Percentiles rank a stretch among this genome's conserved stretches.
phyloP scores from a whole-genome alignment of 2,888 invertebrate genomes.

The Diadegma fenestrale region DNA sequence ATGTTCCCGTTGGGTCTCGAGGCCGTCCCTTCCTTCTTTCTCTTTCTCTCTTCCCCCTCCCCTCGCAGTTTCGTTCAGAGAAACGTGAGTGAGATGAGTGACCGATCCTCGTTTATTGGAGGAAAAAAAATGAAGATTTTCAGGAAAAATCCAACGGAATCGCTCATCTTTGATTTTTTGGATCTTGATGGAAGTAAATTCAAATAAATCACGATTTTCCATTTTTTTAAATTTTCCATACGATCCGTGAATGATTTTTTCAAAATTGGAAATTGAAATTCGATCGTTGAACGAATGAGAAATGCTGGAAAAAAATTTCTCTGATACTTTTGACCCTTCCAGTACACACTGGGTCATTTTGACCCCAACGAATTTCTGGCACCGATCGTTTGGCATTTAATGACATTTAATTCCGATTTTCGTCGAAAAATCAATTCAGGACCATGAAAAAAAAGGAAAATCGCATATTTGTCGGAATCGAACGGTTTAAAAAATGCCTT shows the following conservation, averaged over 20 bases:
- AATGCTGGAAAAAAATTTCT: not conserved
- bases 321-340: not conserved
- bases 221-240: not conserved
- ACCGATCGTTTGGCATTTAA: no score
- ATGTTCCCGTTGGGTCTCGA: constrained; percentile 48
- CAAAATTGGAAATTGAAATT: not conserved
- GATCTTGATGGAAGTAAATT: not conserved
- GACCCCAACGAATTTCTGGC: no score
- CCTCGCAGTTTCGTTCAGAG: not conserved
- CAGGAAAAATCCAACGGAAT: not conserved
- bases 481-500: no score
- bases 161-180: no score
- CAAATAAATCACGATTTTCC: not conserved
- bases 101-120: constrained; percentile 1
- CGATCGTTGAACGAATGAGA: not conserved
- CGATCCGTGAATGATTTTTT: not conserved
- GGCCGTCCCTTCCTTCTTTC: constrained; percentile 8
- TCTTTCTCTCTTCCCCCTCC: not conserved
- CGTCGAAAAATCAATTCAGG: no score
- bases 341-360: no score
- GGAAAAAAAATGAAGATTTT: not conserved
- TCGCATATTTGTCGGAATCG: no score
- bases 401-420: no score
- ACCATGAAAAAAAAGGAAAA: no score
- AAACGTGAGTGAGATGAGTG: constrained; percentile 15